phyloP scores from a whole-genome alignment of 2,797 vertebrate genomes.

The Anas georgica region DNA sequence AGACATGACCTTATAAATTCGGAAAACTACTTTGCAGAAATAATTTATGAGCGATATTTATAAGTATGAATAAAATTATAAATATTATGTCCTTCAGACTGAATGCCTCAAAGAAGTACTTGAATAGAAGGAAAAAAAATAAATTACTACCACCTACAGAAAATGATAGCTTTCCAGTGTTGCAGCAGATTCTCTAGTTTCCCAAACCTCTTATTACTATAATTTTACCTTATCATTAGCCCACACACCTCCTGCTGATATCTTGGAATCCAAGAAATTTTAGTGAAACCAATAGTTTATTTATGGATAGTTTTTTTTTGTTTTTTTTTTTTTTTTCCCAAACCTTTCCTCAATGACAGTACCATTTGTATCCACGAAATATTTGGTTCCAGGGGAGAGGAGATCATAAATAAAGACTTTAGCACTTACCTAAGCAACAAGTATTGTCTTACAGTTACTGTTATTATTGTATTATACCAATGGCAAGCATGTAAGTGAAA shows the following conservation, averaged over 20 bases:
- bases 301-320: not conserved
- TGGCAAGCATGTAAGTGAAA: not conserved
- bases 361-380: not conserved
- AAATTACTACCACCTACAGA: constrained; percentile 26
- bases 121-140: constrained; percentile 18
- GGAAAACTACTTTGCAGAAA: not conserved
- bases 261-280: not conserved
- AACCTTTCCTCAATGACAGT: not conserved
- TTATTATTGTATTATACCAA: not conserved
- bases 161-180: constrained; percentile 59
- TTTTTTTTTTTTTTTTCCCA: not conserved
- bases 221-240: constrained; percentile 29
- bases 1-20: not conserved
- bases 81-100: not conserved
- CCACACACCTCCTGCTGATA: not conserved
- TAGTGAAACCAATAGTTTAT: not conserved
- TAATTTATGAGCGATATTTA: not conserved
- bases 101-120: constrained; percentile 45
- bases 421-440: constrained; percentile 1
- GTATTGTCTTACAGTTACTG: not conserved
- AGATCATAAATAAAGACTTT: not conserved
- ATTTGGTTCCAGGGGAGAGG: not conserved
- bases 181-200: constrained; percentile 20
- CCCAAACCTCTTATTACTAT: constrained; percentile 18
- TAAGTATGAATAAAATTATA: not conserved